phyloP scores from a whole-genome alignment of 2,797 vertebrate species.

The Meriones psammophilus region DNA sequence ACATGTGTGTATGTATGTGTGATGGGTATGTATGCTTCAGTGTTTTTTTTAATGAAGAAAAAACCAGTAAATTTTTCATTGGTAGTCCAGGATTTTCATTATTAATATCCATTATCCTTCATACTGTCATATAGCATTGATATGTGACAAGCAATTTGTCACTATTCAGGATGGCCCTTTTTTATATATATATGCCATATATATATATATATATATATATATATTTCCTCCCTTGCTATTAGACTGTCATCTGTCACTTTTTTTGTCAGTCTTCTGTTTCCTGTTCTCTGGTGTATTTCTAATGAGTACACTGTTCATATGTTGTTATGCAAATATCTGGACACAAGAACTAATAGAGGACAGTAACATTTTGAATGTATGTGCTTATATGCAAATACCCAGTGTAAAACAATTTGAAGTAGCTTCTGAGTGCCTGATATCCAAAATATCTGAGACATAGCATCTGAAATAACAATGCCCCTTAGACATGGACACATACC shows the following conservation, averaged over 20 bases:
- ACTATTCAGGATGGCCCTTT: background rate
- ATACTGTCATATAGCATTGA: background rate
- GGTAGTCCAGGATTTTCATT: background rate
- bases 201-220: background rate
- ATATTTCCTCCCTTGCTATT: background rate
- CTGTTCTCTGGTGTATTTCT: background rate
- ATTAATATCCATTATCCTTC: background rate
- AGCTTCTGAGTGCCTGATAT: background rate
- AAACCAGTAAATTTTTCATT: constrained; percentile 5
- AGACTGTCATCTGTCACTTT: constrained; percentile 25
- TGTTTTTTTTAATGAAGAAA: background rate
- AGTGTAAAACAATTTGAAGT: background rate
- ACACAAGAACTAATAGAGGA: background rate
- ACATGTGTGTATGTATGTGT: background rate
- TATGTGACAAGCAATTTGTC: background rate
- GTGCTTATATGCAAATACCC: background rate
- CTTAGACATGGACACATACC: background rate
- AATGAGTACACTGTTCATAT: background rate
- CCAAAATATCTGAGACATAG: background rate
- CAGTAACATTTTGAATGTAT: background rate
- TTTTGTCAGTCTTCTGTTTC: background rate
- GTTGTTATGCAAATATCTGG: background rate
- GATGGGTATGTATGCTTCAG: too few relatives aligned
- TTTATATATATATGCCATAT: background rate
- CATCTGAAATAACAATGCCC: background rate